A percentile compares a stretch with the other conserved stretches of the same genome.
Evolutionary conservation across 2,888 invertebrate species (phyloP).

Genomic region (Aelia acuminata): DNA sequence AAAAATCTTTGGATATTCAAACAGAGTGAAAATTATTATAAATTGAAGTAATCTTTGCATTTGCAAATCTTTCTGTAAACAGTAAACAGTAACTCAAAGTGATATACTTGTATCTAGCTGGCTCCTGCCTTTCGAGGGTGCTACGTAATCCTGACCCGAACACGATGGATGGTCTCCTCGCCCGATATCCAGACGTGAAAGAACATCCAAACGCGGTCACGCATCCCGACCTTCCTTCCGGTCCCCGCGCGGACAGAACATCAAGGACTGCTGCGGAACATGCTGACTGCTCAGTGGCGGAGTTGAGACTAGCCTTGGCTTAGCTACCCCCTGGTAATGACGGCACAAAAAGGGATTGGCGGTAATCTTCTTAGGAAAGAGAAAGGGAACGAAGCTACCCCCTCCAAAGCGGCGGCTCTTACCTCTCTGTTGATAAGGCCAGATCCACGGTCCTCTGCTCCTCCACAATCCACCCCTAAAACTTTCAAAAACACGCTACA

Average conservation of each 20-base stretch:
- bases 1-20: no score
- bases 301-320: slow-evolving; percentile 41
- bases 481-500: slow-evolving; percentile 66
- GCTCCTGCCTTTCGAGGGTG: neutral
- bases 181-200: slow-evolving; percentile 10
- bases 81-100: neutral
- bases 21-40: no score
- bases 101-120: neutral
- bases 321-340: slow-evolving; percentile 61
- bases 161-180: neutral
- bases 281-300: slow-evolving; percentile 34
- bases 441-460: slow-evolving; percentile 51
- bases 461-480: slow-evolving; percentile 62
- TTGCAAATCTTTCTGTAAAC: neutral
- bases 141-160: slow-evolving; percentile 26
- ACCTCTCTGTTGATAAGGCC: slow-evolving; percentile 52
- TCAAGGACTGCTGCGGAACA: slow-evolving; percentile 31
- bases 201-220: neutral
- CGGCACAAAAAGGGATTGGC: slow-evolving; percentile 66
- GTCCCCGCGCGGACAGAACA: neutral
- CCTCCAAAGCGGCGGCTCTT: slow-evolving; percentile 52
- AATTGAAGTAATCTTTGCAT: neutral
- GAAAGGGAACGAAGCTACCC: slow-evolving; percentile 57
- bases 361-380: slow-evolving; percentile 66
- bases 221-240: neutral